Conservation (phyloP, 2,888 invertebrate species). For the Thera britannica region DNA sequence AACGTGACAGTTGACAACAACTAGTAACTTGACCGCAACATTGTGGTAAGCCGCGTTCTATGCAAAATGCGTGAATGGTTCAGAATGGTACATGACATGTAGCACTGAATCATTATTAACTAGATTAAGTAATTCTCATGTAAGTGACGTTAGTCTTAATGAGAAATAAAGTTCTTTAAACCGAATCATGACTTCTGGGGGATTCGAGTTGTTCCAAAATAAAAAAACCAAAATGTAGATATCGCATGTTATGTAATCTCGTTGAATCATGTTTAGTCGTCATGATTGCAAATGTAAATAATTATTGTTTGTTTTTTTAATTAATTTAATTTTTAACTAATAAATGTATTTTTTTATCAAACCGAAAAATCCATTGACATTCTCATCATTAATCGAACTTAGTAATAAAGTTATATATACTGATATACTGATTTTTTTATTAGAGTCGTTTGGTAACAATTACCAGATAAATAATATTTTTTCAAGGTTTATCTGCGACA, state of each 20-base stretch:
- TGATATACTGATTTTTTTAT: neutral
- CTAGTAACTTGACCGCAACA: constrained; percentile 9
- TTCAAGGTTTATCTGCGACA: constrained; percentile 1
- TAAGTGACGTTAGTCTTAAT: no score
- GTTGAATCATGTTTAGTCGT: neutral
- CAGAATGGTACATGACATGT: neutral
- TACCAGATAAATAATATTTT: neutral
- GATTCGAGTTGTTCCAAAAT: neutral
- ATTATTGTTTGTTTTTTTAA: neutral
- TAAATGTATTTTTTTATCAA: no score
- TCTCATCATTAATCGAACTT: no score
- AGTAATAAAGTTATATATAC: no score
- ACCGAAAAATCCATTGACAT: no score
- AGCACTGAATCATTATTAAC: no score
- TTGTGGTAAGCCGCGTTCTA: constrained; percentile 14
- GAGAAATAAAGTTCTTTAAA: no score
- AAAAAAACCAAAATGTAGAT: no score
- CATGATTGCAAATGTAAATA: neutral
- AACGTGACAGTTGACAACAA: constrained; percentile 14
- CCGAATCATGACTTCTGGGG: neutral
- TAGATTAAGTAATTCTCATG: no score
- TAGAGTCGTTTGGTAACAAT: neutral
- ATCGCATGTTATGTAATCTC: neutral
- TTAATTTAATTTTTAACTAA: no score
- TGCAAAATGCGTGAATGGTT: constrained; percentile 15